Base-by-base conservation (phyloP, 2,888 invertebrate genomes). In the Hyles lineata region DNA sequence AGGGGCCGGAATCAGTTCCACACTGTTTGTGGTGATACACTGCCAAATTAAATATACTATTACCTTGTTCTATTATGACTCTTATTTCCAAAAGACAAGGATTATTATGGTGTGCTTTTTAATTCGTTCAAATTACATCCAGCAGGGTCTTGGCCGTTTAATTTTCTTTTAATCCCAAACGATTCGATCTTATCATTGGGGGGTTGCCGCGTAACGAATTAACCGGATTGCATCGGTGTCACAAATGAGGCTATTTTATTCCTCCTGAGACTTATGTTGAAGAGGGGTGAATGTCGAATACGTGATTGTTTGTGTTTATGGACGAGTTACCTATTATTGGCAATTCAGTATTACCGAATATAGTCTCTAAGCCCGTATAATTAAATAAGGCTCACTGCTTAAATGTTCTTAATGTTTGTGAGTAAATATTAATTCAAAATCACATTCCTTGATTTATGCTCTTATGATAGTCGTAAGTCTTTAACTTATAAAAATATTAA, bases 101-200 rank as follows among this genome's bases (percentile, higher is more conserved):
- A 73, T 52, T 62, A 71, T 63, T 21, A 8, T 15, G 0, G 52
- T 2, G 3, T 70, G 32, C 63, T 15, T 67, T 21, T 60, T 70
- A 72, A 52, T 52, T 62, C 32, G 62, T n/a, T 50, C 63, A 23
- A 43, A 23, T 73, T 62, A 35, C 50, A 70, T 60, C 59, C 60
- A 50, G 86, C 90, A 86, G 92, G 89, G 89, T 89, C 87, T 83
- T 86, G 85, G 88, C 87, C 91, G 90, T 93, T 93, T 93, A 93
- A 93, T 93, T 94, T 93, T 94, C 93, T 93, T 94, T 93, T 94
- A 93, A 94, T 93, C 93, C 92, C 89, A 85, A 90, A 90, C 87
- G 92, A 89, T 89, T 89, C 89, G 87, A 92, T 92, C 86, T 88
- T 92, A 93, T 93, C 90, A 89, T 89, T 83, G 85, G 90, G 89